Conservation (phyloP, 2,888 invertebrate genomes). For the Flabesymbios commensalis region DNA sequence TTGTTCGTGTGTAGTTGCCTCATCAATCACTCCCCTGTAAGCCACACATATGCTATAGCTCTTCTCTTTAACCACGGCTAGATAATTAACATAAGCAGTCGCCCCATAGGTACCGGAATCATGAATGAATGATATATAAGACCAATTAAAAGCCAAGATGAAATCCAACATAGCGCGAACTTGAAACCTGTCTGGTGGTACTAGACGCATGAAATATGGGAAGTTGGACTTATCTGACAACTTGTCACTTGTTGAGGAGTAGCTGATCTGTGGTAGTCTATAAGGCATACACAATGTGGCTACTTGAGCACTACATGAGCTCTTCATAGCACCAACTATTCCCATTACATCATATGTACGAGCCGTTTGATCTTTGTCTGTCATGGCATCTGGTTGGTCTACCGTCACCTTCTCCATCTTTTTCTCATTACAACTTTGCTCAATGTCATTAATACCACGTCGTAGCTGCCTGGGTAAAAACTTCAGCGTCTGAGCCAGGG, state of each 20-base stretch:
- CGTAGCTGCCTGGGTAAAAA: too few relatives aligned
- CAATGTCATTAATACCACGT: too few relatives aligned
- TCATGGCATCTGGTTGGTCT: too few relatives aligned
- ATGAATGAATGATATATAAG: slow-evolving; percentile 3
- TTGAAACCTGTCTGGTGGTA: slow-evolving; percentile 11
- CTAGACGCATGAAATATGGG: slow-evolving; percentile 10
- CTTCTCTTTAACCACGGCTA: too few relatives aligned
- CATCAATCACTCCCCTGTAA: not conserved
- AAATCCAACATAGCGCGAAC: not conserved
- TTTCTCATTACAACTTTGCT: too few relatives aligned
- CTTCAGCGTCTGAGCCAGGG: slow-evolving; percentile 40
- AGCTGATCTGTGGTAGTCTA: slow-evolving; percentile 6
- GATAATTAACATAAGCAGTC: not conserved
- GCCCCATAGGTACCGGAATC: not conserved
- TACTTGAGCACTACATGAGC: slow-evolving; percentile 1
- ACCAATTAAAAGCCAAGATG: not conserved
- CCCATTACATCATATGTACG: too few relatives aligned
- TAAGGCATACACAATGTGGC: not conserved
- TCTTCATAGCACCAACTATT: slow-evolving; percentile 6
- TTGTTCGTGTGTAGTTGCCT: not conserved
- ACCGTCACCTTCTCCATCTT: too few relatives aligned
- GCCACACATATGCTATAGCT: not conserved
- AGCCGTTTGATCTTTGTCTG: too few relatives aligned
- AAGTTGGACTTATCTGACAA: slow-evolving; percentile 11
- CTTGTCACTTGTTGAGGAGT: slow-evolving; percentile 11